A percentile compares a stretch with the other conserved stretches of the same genome.
Conservation (phyloP, 2,888 invertebrate genomes). For the Calliphora vomitoria region DNA sequence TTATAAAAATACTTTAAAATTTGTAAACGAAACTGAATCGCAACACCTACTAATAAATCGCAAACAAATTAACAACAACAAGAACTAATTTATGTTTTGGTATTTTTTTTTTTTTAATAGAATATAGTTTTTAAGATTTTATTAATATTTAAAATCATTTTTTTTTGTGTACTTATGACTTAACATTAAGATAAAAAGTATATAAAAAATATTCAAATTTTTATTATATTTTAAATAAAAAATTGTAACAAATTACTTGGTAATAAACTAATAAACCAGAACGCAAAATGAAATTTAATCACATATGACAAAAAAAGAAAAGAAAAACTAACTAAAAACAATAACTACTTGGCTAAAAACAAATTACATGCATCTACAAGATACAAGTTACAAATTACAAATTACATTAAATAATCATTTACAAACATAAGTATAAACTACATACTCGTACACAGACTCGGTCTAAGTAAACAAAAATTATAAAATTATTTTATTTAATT, state of each 20-base stretch:
- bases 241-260: conserved; percentile 11
- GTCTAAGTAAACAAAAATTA: conserved; percentile 7
- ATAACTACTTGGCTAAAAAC: conserved; percentile 76
- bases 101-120: conserved; percentile 50
- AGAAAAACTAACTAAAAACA: conserved; percentile 53
- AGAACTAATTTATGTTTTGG: conserved; percentile 46
- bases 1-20: neutral
- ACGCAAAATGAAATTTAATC: conserved; percentile 25
- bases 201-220: conserved; percentile 72
- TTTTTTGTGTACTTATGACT: conserved; percentile 64
- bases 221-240: conserved; percentile 49
- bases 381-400: conserved; percentile 50
- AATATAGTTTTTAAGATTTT: conserved; percentile 64
- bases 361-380: conserved; percentile 73
- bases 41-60: conserved; percentile 37
- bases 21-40: conserved; percentile 7
- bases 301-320: conserved; percentile 59
- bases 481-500: neutral
- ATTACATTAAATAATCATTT: conserved; percentile 19
- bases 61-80: conserved; percentile 56
- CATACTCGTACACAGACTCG: conserved; percentile 37
- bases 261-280: conserved; percentile 74
- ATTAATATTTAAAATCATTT: conserved; percentile 63
- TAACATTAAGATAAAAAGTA: conserved; percentile 67
- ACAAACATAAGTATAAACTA: conserved; percentile 45